A percentile compares a stretch with the other conserved stretches of the same genome.
Conservation (phyloP, 2,113 vertebrate species). For the Artemisiospiza belli region DNA sequence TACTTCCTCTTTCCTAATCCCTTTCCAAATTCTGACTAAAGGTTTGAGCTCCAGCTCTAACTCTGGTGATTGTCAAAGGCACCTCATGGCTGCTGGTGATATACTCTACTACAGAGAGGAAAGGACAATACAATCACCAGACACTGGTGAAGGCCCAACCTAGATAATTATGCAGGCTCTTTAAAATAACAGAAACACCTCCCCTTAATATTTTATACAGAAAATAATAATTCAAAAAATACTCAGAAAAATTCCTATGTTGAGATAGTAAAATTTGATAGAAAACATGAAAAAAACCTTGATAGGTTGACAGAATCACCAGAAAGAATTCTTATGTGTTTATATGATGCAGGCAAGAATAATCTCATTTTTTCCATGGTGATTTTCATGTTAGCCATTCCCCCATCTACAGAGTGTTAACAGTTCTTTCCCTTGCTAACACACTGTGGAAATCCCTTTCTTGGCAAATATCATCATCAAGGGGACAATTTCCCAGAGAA, state of each 20-base stretch:
- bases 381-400: background rate
- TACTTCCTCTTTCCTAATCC: background rate
- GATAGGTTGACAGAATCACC: background rate
- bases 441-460: background rate
- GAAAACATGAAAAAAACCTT: background rate
- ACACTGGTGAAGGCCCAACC: background rate
- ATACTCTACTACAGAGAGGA: background rate
- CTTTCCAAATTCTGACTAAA: background rate
- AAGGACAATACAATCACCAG: background rate
- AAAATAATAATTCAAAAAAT: background rate
- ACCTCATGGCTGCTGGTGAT: background rate
- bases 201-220: background rate
- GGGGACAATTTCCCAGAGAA: background rate
- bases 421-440: background rate
- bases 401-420: background rate
- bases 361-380: background rate
- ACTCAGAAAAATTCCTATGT: background rate
- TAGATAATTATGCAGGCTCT: background rate
- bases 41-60: background rate
- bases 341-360: background rate
- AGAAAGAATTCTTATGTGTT: background rate
- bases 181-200: background rate
- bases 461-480: background rate
- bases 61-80: background rate
- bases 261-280: background rate